Evolutionary conservation across 2,113 vertebrate genomes (phyloP).

Genomic region (Psilopogon haemacephalus): DNA sequence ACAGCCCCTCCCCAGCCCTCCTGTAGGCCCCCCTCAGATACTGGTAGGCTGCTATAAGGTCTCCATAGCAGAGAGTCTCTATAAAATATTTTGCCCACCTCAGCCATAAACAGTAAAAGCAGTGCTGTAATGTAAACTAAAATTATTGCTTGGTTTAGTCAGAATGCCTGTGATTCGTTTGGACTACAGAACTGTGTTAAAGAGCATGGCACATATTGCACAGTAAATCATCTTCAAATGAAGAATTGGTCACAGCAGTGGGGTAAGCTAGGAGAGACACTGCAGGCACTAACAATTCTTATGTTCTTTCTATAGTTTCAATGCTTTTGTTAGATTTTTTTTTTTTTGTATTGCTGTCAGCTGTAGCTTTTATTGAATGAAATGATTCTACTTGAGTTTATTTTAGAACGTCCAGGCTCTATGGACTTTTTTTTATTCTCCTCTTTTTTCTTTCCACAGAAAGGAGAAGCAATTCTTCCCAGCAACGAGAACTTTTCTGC

Average conservation of each 20-base stretch:
- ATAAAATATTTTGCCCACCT: background rate
- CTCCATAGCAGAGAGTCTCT: too few species aligned
- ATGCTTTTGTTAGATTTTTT: background rate
- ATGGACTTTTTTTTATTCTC: background rate
- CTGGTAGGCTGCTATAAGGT: too few species aligned
- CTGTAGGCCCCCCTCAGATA: too few species aligned
- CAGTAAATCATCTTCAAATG: background rate
- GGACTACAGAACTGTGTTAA: background rate
- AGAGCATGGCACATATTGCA: background rate
- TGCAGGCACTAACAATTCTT: background rate
- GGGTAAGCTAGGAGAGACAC: background rate
- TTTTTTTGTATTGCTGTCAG: background rate
- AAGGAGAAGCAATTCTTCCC: conserved; percentile 80
- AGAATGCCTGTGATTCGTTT: background rate
- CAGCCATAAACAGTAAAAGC: background rate
- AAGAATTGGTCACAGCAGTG: background rate
- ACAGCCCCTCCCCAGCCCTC: too few species aligned
- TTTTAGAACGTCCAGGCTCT: background rate
- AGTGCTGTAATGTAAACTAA: background rate
- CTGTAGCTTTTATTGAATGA: background rate
- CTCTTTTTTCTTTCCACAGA: conserved; percentile 72
- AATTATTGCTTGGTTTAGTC: background rate
- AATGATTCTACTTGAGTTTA: background rate
- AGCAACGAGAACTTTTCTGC: conserved; percentile 78
- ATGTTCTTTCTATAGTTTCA: background rate